phyloP scores from a whole-genome alignment of 2,113 vertebrate genomes.

The Percopsis transmontana region DNA sequence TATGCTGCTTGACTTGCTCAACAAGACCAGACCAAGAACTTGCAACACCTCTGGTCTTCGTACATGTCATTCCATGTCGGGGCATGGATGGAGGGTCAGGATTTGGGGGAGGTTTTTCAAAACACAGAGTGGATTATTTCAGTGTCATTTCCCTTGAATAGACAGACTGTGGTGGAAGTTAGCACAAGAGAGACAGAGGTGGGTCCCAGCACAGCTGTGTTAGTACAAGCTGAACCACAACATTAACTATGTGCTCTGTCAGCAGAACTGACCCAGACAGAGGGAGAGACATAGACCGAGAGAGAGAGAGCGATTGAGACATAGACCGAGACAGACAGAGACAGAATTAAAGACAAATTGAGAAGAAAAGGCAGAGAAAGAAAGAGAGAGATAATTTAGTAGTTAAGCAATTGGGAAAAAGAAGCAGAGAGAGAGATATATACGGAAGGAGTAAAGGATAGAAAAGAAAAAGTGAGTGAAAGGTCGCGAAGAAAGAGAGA shows the following conservation, averaged over 20 bases:
- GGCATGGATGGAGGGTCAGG: too few relatives aligned
- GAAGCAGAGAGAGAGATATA: conserved; percentile 4
- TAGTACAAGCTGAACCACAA: conserved; percentile 58
- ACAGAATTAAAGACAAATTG: conserved; percentile 9
- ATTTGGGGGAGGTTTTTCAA: too few relatives aligned
- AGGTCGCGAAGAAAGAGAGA: conserved; percentile 23
- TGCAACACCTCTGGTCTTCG: too few relatives aligned
- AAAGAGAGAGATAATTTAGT: neutral
- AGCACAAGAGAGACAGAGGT: conserved; percentile 25
- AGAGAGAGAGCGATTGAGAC: conserved; percentile 10
- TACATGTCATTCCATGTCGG: too few relatives aligned
- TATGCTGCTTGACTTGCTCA: too few relatives aligned
- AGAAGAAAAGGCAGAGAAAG: conserved; percentile 5
- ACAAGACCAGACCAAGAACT: too few relatives aligned
- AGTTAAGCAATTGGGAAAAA: neutral
- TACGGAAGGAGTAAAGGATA: neutral
- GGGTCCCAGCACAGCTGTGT: conserved; percentile 64
- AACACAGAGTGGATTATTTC: too few relatives aligned
- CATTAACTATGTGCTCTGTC: conserved; percentile 59
- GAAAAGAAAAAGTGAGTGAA: conserved; percentile 44
- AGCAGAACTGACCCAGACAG: conserved; percentile 46
- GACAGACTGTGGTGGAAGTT: neutral
- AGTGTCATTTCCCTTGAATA: neutral
- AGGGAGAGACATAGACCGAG: conserved; percentile 8
- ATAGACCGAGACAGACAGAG: conserved; percentile 2